Conservation (phyloP, 2,113 vertebrate genomes). For the Heterochromis multidens region DNA sequence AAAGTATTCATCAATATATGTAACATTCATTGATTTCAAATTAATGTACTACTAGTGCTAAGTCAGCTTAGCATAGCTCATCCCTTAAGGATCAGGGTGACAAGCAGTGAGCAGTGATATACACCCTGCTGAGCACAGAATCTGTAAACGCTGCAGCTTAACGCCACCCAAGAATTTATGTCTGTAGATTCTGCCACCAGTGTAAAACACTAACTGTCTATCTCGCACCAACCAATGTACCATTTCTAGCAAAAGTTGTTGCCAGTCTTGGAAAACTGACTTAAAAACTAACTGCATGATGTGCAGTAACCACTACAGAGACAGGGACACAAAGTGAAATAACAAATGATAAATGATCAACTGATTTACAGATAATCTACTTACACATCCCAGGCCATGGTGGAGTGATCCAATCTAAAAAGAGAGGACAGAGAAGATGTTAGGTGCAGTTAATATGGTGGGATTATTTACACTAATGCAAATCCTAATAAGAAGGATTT, state of each 20-base stretch:
- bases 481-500: neutral
- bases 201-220: neutral
- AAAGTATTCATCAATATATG: neutral
- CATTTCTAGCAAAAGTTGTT: neutral
- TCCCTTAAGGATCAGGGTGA: neutral
- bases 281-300: neutral
- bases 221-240: neutral
- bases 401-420: slow-evolving; percentile 94
- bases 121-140: neutral
- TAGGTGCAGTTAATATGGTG: neutral
- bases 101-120: neutral
- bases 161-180: neutral
- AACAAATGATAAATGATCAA: neutral
- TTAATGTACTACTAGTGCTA: neutral
- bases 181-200: neutral
- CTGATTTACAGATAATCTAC: slow-evolving; percentile 68
- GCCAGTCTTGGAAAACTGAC: neutral
- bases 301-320: neutral
- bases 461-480: neutral
- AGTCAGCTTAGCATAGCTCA: neutral
- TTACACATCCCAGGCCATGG: slow-evolving; percentile 96
- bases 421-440: slow-evolving; percentile 10
- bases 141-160: neutral
- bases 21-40: neutral
- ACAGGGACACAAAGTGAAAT: neutral